Conservation (phyloP, 2,797 vertebrate genomes). For the Esox masquinongy region DNA sequence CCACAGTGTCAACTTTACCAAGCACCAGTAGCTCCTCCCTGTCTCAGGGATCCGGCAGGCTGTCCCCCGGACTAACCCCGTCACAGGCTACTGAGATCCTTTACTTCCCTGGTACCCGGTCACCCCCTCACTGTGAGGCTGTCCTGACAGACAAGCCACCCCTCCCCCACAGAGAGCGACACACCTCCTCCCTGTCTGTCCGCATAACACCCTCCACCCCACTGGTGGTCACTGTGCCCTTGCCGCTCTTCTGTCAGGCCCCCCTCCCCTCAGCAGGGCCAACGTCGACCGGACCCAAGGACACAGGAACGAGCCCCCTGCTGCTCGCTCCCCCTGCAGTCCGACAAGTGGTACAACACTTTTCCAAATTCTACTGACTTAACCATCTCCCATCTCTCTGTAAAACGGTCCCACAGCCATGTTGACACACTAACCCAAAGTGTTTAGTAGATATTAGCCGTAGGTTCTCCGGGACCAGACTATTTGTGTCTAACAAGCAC, state of each 20-base stretch:
- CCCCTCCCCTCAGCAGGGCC: conserved; percentile 26
- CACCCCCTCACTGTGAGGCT: conserved; percentile 50
- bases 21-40: conserved; percentile 65
- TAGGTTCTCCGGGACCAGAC: not conserved
- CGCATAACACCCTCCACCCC: conserved; percentile 73
- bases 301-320: conserved; percentile 23
- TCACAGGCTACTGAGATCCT: conserved; percentile 32
- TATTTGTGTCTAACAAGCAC: not conserved
- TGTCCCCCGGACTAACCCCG: conserved; percentile 15
- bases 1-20: conserved; percentile 30
- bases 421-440: not conserved
- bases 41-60: conserved; percentile 17
- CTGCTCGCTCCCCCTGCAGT: conserved; percentile 40
- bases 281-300: conserved; percentile 27
- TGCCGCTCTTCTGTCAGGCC: conserved; percentile 30
- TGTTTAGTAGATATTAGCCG: not conserved
- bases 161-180: conserved; percentile 55
- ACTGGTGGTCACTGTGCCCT: conserved; percentile 45
- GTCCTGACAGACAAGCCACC: conserved; percentile 1
- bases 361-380: conserved; percentile 21
- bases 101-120: conserved; percentile 65
- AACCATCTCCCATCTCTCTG: conserved; percentile 14
- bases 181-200: conserved; percentile 80
- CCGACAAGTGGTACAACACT: conserved; percentile 39
- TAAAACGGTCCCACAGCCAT: conserved; percentile 17